These are phyloP conservation scores for Drosophila albomicans DNA, from an alignment of 1,140 invertebrate species.

Conservation along the genomic window DNA sequence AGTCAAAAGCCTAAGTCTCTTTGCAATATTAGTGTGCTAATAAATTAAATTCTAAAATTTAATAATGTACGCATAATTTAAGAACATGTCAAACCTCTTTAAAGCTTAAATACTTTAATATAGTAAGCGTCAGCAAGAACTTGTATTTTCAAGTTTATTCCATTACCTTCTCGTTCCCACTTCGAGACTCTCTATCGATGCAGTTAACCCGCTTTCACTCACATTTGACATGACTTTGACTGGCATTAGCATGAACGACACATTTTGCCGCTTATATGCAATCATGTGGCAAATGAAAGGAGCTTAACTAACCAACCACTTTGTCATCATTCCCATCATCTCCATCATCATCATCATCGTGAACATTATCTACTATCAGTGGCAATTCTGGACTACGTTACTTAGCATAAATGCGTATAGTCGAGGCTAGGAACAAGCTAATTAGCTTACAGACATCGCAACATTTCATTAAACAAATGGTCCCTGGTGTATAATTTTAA, in stretches of 20 bases:
- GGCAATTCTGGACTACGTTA: conserved; percentile 16
- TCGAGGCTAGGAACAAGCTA: conserved; percentile 55
- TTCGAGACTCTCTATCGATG: background rate
- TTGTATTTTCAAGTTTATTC: too few relatives aligned
- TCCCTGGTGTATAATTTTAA: conserved; percentile 79
- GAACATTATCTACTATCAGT: conserved; percentile 6
- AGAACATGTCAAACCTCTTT: too few relatives aligned
- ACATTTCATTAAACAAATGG: conserved; percentile 82
- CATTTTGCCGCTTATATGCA: conserved; percentile 17
- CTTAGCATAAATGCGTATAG: conserved; percentile 60
- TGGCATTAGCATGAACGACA: background rate
- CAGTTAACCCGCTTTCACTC: background rate
- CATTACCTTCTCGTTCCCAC: too few relatives aligned
- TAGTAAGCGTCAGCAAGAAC: too few relatives aligned
- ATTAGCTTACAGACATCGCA: conserved; percentile 75
- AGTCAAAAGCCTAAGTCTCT: too few relatives aligned
- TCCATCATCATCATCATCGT: conserved; percentile 9
- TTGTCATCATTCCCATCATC: conserved; percentile 9
- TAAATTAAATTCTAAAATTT: too few relatives aligned
- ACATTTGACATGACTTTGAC: background rate
- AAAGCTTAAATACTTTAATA: too few relatives aligned
- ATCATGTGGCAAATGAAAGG: conserved; percentile 35
- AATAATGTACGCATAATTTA: too few relatives aligned
- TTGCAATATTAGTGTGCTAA: too few relatives aligned
- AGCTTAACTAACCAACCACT: conserved; percentile 24